Base-by-base conservation (phyloP, 1,140 invertebrate genomes). In the Proales similis region DNA sequence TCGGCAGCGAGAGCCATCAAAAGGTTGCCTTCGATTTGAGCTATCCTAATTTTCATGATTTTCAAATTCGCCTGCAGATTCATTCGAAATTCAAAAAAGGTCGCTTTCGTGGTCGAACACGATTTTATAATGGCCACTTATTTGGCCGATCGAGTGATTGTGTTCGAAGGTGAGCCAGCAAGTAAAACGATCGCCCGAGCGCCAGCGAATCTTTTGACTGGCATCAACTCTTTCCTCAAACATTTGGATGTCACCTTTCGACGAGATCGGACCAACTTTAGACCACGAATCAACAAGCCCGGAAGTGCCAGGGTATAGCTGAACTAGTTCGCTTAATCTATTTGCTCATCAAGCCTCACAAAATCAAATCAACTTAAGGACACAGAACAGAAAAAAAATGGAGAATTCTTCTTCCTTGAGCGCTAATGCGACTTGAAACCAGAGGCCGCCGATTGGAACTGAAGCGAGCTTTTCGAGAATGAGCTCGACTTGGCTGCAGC, bases 121-220 rank as follows among this genome's bases (percentile, higher is more conserved):
- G 95, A 99, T 82, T 98, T 98, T 71, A 99, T 99, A 53, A 99
- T 99, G 95, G 92, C 93, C 2, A 98, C 95, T 0, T 99, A 99
- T 77, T 80, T 99, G 36, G 92, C 95, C 12, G 95, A 99, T 78
- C 81, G 94, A 48, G 95, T 99, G 0, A 95, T 99, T 68, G 93
- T 98, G 19, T 97, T 99, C 76, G 93, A 97, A 73, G 95, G 95
- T 33, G 75, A 74, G 48, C 93, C 95, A 1, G 93, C 90, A 0
- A 79, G 93, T 2, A 72, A 84, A 38, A 91, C 93, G 3, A 83
- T 79, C 0, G 94, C 94, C 1, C 88, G 90, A 69, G 81, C 85
- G 78, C 94, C 94, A 0, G 92, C 97, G 77, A 89, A 86, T 3
- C 77, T 98, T 42, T 80, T 98, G 46, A 86, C 88, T 69, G 95